phyloP scores from a whole-genome alignment of 2,888 invertebrate species.

The Stenodema calcarata region DNA sequence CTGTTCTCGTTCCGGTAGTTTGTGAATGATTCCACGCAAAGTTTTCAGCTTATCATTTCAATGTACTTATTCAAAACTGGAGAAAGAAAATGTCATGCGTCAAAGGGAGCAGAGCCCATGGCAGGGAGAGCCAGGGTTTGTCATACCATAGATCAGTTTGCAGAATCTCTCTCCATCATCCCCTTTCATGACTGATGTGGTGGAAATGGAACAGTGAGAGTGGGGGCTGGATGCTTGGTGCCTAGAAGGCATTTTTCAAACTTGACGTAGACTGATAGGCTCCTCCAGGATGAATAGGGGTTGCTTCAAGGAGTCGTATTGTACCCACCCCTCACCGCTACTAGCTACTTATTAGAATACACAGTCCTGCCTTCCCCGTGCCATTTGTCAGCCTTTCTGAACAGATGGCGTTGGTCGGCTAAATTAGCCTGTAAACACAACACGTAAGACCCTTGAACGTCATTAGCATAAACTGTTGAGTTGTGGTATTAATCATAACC shows the following conservation, averaged over 20 bases:
- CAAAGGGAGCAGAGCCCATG: not conserved
- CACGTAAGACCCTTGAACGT: conserved; percentile 5
- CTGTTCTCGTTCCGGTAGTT: too few relatives aligned
- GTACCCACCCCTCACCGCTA: conserved; percentile 15
- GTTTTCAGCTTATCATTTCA: not conserved
- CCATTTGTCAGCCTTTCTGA: conserved; percentile 29
- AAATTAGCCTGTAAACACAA: conserved; percentile 47
- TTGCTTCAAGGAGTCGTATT: conserved; percentile 35
- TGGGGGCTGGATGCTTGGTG: not conserved
- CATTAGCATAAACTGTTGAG: conserved; percentile 37
- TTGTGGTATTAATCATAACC: conserved; percentile 27
- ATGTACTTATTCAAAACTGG: not conserved
- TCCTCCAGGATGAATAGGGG: conserved; percentile 31
- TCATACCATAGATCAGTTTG: conserved; percentile 5
- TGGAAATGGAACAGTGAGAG: not conserved
- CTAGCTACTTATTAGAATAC: conserved; percentile 43
- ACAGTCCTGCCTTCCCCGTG: not conserved
- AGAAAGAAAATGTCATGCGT: not conserved
- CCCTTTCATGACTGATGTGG: conserved; percentile 24
- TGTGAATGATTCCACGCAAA: not conserved
- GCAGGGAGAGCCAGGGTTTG: not conserved
- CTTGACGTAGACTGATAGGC: conserved; percentile 38
- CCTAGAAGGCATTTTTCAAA: conserved; percentile 40
- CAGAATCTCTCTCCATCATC: conserved; percentile 27
- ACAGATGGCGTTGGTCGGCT: conserved; percentile 30